Percentiles rank a stretch among this genome's conserved stretches.
Conservation (phyloP, 30 jellyfish, hydroid and myxozoan genomes). For the Aurelia coerulea region DNA sequence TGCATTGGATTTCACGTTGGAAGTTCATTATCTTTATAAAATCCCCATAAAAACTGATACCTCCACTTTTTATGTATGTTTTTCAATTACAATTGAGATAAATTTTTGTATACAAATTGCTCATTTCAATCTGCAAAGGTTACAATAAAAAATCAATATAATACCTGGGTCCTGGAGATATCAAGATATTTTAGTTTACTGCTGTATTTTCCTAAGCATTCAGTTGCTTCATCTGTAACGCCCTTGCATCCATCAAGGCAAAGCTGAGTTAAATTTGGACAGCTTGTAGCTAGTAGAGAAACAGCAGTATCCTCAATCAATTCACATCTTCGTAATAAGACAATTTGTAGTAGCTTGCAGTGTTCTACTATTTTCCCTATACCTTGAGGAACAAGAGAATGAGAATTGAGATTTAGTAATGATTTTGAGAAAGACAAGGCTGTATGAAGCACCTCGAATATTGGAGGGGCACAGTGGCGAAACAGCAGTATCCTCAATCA, state of each 20-base stretch:
- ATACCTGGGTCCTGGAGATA: slow-evolving; percentile 68
- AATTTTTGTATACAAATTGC: too few relatives aligned
- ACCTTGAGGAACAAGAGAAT: slow-evolving; percentile 10
- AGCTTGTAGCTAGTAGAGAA: slow-evolving; percentile 17
- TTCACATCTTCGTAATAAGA: slow-evolving; percentile 54
- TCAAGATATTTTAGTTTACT: slow-evolving; percentile 34
- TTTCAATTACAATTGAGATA: too few relatives aligned
- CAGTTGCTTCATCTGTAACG: slow-evolving; percentile 44
- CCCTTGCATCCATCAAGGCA: slow-evolving; percentile 54
- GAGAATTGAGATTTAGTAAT: too few relatives aligned
- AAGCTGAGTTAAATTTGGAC: slow-evolving; percentile 50
- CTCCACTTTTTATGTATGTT: too few relatives aligned
- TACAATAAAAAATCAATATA: too few relatives aligned
- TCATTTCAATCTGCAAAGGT: too few relatives aligned
- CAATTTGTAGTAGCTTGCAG: slow-evolving; percentile 39
- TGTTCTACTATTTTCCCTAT: slow-evolving; percentile 15
- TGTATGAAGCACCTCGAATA: too few relatives aligned
- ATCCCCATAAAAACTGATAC: neutral
- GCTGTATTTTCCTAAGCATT: slow-evolving; percentile 3
- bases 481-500: slow-evolving; percentile 59
- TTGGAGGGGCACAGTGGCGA: neutral
- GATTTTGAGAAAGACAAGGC: too few relatives aligned
- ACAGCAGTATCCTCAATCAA: slow-evolving; percentile 59
- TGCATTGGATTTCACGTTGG: too few relatives aligned
- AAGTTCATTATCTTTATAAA: neutral